These are phyloP conservation scores for Ameiurus melas DNA, from an alignment of 2,113 vertebrate genomes.

Conservation along the genomic window DNA sequence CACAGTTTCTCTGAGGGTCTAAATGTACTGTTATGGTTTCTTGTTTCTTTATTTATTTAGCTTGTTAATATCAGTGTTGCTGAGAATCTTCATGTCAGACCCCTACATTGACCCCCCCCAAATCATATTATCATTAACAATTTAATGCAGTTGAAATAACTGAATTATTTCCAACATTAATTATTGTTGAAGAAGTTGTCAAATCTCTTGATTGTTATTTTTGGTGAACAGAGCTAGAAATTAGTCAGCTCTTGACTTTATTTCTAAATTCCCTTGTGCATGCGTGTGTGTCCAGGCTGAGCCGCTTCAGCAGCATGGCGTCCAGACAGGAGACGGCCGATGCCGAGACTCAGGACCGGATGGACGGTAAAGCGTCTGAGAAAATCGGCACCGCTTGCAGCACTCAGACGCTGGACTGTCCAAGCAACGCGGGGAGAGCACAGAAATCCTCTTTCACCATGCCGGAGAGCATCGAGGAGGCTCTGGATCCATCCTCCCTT, in stretches of 20 bases:
- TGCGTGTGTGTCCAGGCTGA: conserved; percentile 76
- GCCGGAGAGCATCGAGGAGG: conserved; percentile 90
- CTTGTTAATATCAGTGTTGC: no score
- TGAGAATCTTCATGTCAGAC: no score
- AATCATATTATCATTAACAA: no score
- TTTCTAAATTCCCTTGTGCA: background rate
- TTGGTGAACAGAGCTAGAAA: background rate
- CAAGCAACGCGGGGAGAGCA: conserved; percentile 69
- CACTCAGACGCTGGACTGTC: conserved; percentile 60
- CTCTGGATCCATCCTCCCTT: conserved; percentile 90
- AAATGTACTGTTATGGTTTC: no score
- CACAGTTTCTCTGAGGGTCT: no score
- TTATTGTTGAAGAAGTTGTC: background rate
- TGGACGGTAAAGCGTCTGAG: conserved; percentile 80
- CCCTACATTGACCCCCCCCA: no score
- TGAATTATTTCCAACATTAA: background rate
- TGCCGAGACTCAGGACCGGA: conserved; percentile 84
- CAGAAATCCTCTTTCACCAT: conserved; percentile 90
- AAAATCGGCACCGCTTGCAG: conserved; percentile 58
- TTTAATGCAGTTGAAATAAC: no score
- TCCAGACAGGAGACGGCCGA: conserved; percentile 90
- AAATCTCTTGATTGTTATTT: background rate
- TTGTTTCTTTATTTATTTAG: no score
- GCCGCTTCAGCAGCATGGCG: conserved; percentile 90
- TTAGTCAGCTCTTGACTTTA: background rate